A percentile compares a stretch with the other conserved stretches of the same genome.
These are phyloP conservation scores for Psittacula cyanocephala DNA, from an alignment of 2,113 vertebrate genomes.

Conservation along the genomic window DNA sequence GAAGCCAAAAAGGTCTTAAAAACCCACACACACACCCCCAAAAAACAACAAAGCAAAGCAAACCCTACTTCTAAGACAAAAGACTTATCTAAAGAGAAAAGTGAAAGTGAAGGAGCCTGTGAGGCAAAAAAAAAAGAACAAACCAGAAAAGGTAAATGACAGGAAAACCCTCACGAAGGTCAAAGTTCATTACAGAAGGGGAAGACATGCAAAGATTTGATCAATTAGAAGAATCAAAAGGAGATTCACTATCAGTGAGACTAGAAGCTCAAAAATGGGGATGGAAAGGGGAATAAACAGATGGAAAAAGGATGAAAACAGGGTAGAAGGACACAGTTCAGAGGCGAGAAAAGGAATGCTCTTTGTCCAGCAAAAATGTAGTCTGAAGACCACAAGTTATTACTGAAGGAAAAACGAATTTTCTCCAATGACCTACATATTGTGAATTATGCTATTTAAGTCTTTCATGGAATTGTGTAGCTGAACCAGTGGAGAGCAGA, in stretches of 20 bases:
- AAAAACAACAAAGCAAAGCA: neutral
- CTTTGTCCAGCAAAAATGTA: neutral
- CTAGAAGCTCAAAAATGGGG: neutral
- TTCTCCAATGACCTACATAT: neutral
- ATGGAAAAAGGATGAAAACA: neutral
- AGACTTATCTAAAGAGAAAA: neutral
- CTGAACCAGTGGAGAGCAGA: neutral
- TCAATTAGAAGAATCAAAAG: neutral
- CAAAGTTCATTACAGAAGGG: neutral
- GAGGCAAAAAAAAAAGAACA: neutral
- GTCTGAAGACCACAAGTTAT: neutral
- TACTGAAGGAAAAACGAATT: neutral
- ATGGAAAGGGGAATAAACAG: neutral
- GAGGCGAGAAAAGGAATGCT: neutral
- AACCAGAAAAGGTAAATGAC: neutral
- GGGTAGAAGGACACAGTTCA: neutral
- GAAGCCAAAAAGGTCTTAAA: neutral
- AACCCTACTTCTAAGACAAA: neutral
- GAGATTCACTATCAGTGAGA: neutral
- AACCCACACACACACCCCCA: rapidly evolving
- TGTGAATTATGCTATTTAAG: neutral
- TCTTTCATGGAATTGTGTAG: neutral
- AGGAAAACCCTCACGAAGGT: neutral
- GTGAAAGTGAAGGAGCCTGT: neutral
- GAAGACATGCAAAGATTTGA: neutral